Conservation (phyloP, 2,888 invertebrate genomes). For the Rhaphigaster nebulosa region DNA sequence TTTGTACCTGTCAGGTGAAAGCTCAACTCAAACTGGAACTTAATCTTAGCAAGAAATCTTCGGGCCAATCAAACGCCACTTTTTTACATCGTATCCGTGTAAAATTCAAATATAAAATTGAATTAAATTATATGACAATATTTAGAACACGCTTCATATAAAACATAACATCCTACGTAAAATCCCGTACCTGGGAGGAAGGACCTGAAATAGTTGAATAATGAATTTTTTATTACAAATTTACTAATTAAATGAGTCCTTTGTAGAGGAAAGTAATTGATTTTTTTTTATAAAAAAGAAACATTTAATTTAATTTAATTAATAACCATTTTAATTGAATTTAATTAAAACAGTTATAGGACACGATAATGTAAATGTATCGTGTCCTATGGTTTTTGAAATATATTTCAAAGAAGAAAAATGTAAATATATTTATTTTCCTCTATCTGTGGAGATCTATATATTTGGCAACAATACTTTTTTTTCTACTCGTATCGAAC, state of each 20-base stretch:
- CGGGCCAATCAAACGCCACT: background rate
- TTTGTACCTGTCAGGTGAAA: slow-evolving; percentile 5
- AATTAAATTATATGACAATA: background rate
- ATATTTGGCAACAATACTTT: too few species aligned
- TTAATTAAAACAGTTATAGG: background rate
- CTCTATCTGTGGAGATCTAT: too few species aligned
- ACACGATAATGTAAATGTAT: too few species aligned
- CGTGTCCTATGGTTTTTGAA: too few species aligned
- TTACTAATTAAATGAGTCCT: background rate
- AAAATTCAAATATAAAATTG: background rate
- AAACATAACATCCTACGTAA: background rate
- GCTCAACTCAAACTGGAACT: background rate
- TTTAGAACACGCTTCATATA: background rate
- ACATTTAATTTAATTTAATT: background rate
- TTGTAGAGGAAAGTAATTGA: background rate
- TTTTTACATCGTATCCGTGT: background rate
- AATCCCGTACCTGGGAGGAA: background rate
- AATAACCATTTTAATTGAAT: background rate
- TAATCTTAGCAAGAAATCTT: background rate
- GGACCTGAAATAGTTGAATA: background rate
- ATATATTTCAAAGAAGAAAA: too few species aligned
- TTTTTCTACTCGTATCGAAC: too few species aligned
- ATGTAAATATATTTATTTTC: too few species aligned
- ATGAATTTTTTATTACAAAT: background rate
- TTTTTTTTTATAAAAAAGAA: background rate